These are phyloP conservation scores for Sciaenops ocellatus DNA, from an alignment of 2,797 vertebrate genomes.

Conservation along the genomic window DNA sequence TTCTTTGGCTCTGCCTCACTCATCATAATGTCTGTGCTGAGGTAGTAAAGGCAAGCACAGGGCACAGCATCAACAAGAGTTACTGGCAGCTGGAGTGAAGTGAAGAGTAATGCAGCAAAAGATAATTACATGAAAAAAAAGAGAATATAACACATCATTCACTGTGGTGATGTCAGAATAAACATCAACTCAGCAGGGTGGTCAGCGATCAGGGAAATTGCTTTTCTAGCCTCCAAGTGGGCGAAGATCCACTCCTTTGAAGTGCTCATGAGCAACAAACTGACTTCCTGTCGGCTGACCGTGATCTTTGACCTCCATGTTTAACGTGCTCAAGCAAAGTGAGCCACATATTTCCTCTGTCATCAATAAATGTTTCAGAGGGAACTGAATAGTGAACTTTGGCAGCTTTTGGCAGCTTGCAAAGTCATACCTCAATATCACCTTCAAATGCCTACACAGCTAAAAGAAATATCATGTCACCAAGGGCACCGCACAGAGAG, in stretches of 20 bases:
- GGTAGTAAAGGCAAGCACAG: constrained; percentile 41
- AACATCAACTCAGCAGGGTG: constrained; percentile 4
- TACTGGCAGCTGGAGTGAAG: constrained; percentile 28
- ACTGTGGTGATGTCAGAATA: neutral
- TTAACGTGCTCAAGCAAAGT: constrained; percentile 8
- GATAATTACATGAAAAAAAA: constrained; percentile 25
- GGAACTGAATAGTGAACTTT: constrained; percentile 40
- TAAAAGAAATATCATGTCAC: constrained; percentile 57
- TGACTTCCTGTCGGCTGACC: constrained; percentile 20
- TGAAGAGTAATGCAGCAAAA: constrained; percentile 12
- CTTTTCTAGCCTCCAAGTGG: neutral
- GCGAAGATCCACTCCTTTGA: neutral
- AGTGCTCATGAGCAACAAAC: neutral
- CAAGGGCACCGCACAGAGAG: constrained; percentile 13
- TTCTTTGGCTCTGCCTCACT: constrained; percentile 68
- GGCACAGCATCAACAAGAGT: constrained; percentile 21
- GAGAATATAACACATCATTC: neutral
- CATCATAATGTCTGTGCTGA: constrained; percentile 54
- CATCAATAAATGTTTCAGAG: constrained; percentile 52
- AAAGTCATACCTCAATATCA: constrained; percentile 61
- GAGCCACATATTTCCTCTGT: constrained; percentile 24
- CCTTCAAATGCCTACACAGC: constrained; percentile 51
- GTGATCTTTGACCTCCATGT: constrained; percentile 27
- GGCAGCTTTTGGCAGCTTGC: constrained; percentile 43
- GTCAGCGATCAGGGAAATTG: neutral